phyloP scores from a whole-genome alignment of 2,888 invertebrate genomes.

The Agriopis aurantiaria region DNA sequence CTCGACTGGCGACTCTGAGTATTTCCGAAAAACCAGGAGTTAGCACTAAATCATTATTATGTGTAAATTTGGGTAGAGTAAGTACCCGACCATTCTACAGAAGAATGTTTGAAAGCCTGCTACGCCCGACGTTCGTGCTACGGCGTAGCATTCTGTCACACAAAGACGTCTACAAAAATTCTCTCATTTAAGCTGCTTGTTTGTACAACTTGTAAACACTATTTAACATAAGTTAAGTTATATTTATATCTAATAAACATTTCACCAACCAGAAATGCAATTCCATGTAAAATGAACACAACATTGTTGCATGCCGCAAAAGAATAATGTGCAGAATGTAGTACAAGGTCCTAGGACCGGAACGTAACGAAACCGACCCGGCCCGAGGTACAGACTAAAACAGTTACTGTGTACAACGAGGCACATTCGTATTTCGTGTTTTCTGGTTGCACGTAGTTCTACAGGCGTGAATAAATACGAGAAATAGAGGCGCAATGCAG shows the following conservation, averaged over 20 bases:
- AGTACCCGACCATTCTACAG: too few relatives aligned
- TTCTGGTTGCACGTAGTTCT: not conserved
- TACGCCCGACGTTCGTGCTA: not conserved
- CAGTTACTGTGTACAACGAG: not conserved
- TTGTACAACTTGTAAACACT: too few relatives aligned
- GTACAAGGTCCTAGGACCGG: conserved; percentile 21
- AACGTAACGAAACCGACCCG: not conserved
- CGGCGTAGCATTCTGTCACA: not conserved
- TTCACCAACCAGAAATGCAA: conserved; percentile 7
- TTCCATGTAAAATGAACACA: conserved; percentile 8
- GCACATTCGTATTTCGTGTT: not conserved
- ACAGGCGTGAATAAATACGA: conserved; percentile 7
- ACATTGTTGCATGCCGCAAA: conserved; percentile 4
- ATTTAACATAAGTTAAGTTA: too few relatives aligned
- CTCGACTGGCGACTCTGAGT: too few relatives aligned
- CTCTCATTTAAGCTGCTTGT: not conserved
- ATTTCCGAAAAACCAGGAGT: too few relatives aligned
- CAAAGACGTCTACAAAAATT: not conserved
- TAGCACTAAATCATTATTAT: too few relatives aligned
- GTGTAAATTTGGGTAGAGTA: too few relatives aligned
- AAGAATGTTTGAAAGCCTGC: too few relatives aligned
- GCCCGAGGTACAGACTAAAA: not conserved
- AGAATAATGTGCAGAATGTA: conserved; percentile 28
- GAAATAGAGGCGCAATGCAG: conserved; percentile 41
- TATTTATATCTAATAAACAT: conserved; percentile 4